These are phyloP conservation scores for Oscheius onirici DNA, from an alignment of 2,888 invertebrate species.

Conservation along the genomic window DNA sequence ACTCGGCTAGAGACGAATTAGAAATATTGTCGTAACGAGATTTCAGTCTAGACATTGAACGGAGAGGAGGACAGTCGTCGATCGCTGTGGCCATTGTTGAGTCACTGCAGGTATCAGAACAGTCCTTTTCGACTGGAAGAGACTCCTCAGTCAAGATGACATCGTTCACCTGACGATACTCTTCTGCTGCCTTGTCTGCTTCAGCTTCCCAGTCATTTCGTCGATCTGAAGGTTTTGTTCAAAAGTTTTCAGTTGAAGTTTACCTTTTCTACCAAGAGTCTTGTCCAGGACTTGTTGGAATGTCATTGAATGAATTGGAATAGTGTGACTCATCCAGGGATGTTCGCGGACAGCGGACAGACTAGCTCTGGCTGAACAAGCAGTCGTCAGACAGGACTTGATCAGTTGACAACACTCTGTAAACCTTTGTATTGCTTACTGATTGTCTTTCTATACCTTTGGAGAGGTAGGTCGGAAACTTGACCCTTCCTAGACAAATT, in stretches of 20 bases:
- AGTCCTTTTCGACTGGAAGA: constrained; percentile 7
- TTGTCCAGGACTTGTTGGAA: constrained; percentile 50
- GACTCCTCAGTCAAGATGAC: constrained; percentile 42
- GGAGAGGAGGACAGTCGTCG: constrained; percentile 30
- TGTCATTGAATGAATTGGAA: constrained; percentile 35
- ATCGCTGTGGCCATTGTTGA: constrained; percentile 50
- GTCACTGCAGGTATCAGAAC: constrained; percentile 31
- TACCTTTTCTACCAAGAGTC: constrained; percentile 39
- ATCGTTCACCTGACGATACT: constrained; percentile 50
- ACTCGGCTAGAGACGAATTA: constrained; percentile 56
- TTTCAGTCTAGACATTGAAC: constrained; percentile 44
- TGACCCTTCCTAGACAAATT: constrained; percentile 63
- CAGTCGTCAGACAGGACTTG: constrained; percentile 56
- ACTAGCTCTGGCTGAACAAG: constrained; percentile 43
- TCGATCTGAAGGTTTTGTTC: background rate
- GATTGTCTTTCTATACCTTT: constrained; percentile 36
- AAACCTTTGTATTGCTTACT: background rate
- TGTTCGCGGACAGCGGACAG: constrained; percentile 43
- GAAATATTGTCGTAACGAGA: constrained; percentile 61
- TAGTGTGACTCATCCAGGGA: constrained; percentile 47
- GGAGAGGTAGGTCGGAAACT: constrained; percentile 56
- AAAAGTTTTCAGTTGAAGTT: background rate
- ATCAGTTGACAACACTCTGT: constrained; percentile 49
- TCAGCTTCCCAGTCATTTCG: constrained; percentile 1
- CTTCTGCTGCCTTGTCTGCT: constrained; percentile 36